Evolutionary conservation across 2,113 vertebrate species (phyloP), one percentile per base, ranked within the genome.

Genomic region (Aplodontia rufa): DNA sequence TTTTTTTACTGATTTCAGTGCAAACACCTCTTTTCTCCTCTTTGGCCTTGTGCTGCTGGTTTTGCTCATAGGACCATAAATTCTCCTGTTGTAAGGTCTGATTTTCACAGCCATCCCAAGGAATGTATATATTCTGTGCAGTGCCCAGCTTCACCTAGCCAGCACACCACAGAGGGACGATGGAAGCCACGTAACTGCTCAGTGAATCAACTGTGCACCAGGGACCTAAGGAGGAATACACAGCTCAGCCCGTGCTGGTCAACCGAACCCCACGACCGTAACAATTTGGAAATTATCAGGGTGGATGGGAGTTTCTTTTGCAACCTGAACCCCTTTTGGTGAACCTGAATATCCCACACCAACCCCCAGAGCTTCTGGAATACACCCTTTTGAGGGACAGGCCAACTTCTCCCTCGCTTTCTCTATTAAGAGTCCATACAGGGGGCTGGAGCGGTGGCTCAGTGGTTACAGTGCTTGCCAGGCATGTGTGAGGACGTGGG

Each of bases 21-120:
- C 66, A 75, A 53, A 90, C 71, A 53, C 47, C 51, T 82, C 55
- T 75, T 90, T 71, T 74, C 74, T 89, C 89, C 88, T 93, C 58
- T 88, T 47, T 97, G 62, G 49, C 32, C 51, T 83, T 80, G 45
- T 26, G 28, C 55, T 79, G 28, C 64, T 90, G 47, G 16, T 55
- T 87, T 90, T 90, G 66, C 90, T 92, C 62, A 37, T 62, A 42
- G 35, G 32, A 81, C n/a, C 94, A 85, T 94, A 94, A 93, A 87
- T 91, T 45, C 47, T 92, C 32, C n/a, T 68, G 94, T 84, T 72
- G 92, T 45, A 51, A 87, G 86, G 42, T 91, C 83, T 78, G 74
- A 78, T 69, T 71, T 91, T 69, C 87, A 60, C 20, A 72, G 72
- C 8, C 22, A 66, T 81, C 58, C 6, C 7, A 13, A 32, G 32